Conservation (phyloP, 2,797 vertebrate genomes). For the Smutsia temminckii region DNA sequence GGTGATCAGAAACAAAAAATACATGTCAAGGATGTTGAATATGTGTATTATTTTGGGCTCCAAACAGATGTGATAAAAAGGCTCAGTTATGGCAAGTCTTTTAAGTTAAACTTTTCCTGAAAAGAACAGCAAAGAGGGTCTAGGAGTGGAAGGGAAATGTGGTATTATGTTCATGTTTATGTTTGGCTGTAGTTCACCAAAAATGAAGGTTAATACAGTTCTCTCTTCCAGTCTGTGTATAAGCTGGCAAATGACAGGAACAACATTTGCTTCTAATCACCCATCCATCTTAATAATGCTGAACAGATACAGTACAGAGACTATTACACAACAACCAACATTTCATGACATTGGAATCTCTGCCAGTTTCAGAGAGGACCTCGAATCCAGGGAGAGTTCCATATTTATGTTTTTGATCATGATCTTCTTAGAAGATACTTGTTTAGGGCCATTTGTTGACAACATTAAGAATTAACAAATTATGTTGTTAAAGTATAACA, state of each 20-base stretch:
- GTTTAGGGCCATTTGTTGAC: conserved; percentile 63
- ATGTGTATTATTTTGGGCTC: not conserved
- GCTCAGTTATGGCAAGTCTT: not conserved
- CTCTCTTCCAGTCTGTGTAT: conserved; percentile 19
- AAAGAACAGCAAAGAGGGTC: not conserved
- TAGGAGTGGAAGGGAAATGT: not conserved
- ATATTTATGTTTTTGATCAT: conserved; percentile 59
- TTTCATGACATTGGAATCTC: not conserved
- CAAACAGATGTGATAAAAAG: conserved; percentile 36
- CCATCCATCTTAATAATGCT: conserved; percentile 55
- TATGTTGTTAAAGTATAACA: conserved; percentile 61
- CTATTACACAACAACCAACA: not conserved
- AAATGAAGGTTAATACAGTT: conserved; percentile 44
- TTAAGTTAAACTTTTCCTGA: conserved; percentile 49
- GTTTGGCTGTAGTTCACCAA: conserved; percentile 14
- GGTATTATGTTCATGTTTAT: conserved; percentile 35
- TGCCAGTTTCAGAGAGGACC: conserved; percentile 55
- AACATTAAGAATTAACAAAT: conserved; percentile 71
- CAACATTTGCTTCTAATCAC: conserved; percentile 66
- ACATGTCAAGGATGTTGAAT: not conserved
- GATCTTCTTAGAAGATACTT: conserved; percentile 67
- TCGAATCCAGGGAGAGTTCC: not conserved
- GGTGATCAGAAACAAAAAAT: conserved; percentile 55
- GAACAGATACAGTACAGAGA: conserved; percentile 25
- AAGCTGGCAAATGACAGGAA: conserved; percentile 56